phyloP scores from a whole-genome alignment of 2,888 invertebrate species.

The Odontomyia ornata region DNA sequence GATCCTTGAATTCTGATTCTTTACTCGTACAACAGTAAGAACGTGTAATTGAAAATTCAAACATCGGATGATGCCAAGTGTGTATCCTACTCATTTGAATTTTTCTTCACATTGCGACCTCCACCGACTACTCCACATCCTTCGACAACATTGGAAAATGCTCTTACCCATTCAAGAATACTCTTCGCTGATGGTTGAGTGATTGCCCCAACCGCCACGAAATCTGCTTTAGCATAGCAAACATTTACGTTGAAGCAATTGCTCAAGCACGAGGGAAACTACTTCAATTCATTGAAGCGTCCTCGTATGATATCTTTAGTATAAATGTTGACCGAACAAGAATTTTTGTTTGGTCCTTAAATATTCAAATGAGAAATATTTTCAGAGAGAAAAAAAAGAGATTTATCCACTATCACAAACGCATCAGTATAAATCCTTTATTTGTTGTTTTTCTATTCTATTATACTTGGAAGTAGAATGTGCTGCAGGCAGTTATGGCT shows the following conservation, averaged over 20 bases:
- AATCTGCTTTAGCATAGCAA: not conserved
- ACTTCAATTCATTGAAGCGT: not conserved
- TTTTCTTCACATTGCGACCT: not conserved
- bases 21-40: too few species aligned
- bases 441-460: too few species aligned
- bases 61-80: too few species aligned
- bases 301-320: not conserved
- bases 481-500: too few species aligned
- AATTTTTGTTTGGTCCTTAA: not conserved
- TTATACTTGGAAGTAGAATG: too few species aligned
- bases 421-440: too few species aligned
- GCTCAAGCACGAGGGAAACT: not conserved
- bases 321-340: not conserved
- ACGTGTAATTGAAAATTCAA: too few species aligned
- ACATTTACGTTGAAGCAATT: slow-evolving; percentile 6
- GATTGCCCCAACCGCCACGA: not conserved
- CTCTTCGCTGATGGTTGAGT: not conserved
- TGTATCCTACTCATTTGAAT: too few species aligned
- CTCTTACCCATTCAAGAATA: not conserved
- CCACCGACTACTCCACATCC: not conserved
- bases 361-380: not conserved
- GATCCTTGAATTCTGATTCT: too few species aligned
- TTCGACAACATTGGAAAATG: not conserved
- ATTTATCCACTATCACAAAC: too few species aligned
- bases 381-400: too few species aligned